Base-by-base conservation (phyloP, 2,888 invertebrate species). In the Synanthedon vespiformis region DNA sequence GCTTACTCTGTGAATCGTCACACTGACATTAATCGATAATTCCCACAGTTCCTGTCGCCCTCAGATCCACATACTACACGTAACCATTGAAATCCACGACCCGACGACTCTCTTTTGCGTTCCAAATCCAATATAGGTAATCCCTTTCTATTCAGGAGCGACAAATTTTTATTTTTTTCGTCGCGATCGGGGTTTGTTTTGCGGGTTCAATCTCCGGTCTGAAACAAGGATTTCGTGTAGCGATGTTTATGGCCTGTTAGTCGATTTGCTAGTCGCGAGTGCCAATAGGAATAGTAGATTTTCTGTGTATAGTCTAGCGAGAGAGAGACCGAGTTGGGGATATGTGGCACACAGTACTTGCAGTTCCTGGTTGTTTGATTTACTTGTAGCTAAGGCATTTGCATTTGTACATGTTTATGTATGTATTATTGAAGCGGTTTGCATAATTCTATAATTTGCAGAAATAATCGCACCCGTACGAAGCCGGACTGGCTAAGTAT, bases 1-100 rank as follows among this genome's bases (percentile, higher is more conserved):
- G 67, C 64, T 65, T 58, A 61, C 64, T 59, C 59, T 53, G 58
- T 44, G 61, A 67, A 64, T 65, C 64, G 44, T 67, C 62, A 61
- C 56, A 58, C 56, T 54, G 55, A 58, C 61, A 61, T 67, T 62
- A 59, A 65, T 66, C 65, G 59, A 58, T 57, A 52, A 58, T 54
- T 57, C 50, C 53, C 44, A n/a, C 13, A 44, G 44, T 44, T 13
- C 44, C 44, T 44, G 44, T 44, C 44, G 14, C 13, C 10, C 34
- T 34, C 34, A 34, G 34, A 44, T n/a, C 13, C 44, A 44, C 44
- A 44, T 44, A 13, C 14, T 13, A n/a, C 11, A 41, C 27, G 27
- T 27, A 27, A 41, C 13, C 44, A 13, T 13, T 44, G 44, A 44
- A 13, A 44, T 44, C 44, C 44, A 14, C 44, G 8, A 34, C 34